phyloP scores from a whole-genome alignment of 2,113 vertebrate genomes.

The Myiopsitta monachus region DNA sequence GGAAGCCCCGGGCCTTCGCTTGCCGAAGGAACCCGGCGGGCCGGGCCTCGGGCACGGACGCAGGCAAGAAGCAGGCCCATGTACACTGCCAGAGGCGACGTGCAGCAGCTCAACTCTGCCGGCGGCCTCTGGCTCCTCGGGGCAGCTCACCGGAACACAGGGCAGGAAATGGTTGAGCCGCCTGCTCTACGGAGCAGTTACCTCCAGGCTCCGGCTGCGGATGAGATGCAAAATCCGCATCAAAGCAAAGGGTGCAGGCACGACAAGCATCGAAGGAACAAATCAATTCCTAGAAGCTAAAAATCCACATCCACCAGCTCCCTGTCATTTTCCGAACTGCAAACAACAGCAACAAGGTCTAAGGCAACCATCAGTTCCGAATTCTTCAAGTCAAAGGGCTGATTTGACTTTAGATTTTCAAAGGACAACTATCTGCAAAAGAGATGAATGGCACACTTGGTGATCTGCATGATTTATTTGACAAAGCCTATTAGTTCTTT shows the following conservation, averaged over 20 bases:
- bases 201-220: not conserved
- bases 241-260: not conserved
- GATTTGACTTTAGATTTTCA: not conserved
- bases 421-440: not conserved
- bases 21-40: not conserved
- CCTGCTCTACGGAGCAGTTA: too few relatives aligned
- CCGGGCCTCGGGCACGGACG: not conserved
- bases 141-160: fast-evolving
- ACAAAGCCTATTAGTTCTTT: not conserved
- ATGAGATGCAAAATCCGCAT: fast-evolving
- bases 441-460: not conserved
- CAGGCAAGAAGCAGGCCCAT: not conserved
- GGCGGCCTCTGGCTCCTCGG: not conserved
- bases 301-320: too few relatives aligned
- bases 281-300: not conserved
- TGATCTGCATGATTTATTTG: not conserved
- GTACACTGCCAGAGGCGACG: not conserved
- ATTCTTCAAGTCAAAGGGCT: not conserved
- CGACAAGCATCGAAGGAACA: fast-evolving
- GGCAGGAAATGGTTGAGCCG: not conserved
- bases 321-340: not conserved
- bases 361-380: not conserved
- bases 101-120: not conserved
- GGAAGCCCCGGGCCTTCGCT: not conserved
- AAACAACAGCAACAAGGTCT: not conserved